A percentile compares a stretch with the other conserved stretches of the same genome.
Evolutionary conservation across 2,113 vertebrate genomes (phyloP).

Genomic region (Pionites leucogaster): DNA sequence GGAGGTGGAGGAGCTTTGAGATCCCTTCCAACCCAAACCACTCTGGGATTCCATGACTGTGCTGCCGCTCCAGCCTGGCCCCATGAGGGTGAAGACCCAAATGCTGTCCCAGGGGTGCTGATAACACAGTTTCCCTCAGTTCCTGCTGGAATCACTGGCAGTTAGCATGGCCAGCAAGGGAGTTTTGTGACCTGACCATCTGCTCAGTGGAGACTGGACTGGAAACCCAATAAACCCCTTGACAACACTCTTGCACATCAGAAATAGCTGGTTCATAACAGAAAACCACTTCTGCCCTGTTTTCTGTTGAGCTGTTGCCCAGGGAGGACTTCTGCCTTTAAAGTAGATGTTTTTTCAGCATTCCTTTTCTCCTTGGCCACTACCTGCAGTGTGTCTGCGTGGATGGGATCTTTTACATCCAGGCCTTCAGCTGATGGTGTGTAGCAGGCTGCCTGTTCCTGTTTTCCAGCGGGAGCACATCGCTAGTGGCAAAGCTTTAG

Average conservation of each 20-base stretch:
- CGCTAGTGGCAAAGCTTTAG: background rate
- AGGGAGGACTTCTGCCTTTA: background rate
- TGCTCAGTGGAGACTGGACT: background rate
- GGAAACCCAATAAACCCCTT: background rate
- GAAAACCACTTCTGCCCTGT: background rate
- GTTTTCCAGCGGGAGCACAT: background rate
- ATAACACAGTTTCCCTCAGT: accelerated
- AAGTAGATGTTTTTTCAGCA: background rate
- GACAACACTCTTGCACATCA: accelerated
- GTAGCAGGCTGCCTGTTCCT: accelerated
- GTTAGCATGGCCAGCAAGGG: accelerated
- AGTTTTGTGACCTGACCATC: background rate
- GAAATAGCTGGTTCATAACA: background rate
- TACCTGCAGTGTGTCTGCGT: accelerated
- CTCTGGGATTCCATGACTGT: background rate
- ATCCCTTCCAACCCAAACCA: background rate
- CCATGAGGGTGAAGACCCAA: accelerated
- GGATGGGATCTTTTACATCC: background rate
- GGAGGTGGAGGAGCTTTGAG: background rate
- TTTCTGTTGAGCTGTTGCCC: background rate
- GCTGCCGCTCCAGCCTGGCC: background rate
- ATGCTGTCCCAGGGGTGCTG: background rate
- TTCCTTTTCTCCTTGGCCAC: background rate
- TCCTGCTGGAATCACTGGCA: background rate
- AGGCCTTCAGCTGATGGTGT: background rate